Conservation (phyloP, 1,140 invertebrate genomes). For the Sesamia nonagrioides region DNA sequence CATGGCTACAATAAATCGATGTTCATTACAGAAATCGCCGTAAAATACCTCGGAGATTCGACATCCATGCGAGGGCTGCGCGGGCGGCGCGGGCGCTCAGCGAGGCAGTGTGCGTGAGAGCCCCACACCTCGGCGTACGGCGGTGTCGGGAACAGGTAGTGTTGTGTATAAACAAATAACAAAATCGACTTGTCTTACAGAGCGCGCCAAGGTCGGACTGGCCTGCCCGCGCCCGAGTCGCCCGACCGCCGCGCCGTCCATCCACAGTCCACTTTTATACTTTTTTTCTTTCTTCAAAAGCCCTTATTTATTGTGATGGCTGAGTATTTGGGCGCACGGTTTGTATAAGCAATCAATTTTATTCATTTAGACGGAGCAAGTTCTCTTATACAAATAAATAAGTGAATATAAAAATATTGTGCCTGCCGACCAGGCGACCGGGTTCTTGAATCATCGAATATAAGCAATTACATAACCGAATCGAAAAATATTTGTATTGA, state of each 20-base stretch:
- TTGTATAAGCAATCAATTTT: constrained; percentile 88
- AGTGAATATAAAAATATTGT: constrained; percentile 78
- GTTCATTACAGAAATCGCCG: constrained; percentile 84
- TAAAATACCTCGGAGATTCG: constrained; percentile 79
- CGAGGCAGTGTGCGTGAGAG: constrained; percentile 62
- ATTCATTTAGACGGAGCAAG: constrained; percentile 86
- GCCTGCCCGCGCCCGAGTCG: constrained; percentile 58
- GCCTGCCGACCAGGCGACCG: constrained; percentile 43
- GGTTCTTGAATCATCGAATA: constrained; percentile 42
- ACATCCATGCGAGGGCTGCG: constrained; percentile 63
- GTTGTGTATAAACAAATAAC: constrained; percentile 87
- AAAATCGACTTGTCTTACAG: constrained; percentile 85
- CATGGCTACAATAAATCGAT: constrained; percentile 80
- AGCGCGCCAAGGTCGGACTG: constrained; percentile 79
- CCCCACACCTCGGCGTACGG: constrained; percentile 56
- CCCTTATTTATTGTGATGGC: constrained; percentile 85
- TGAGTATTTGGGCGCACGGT: constrained; percentile 86
- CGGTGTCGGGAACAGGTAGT: constrained; percentile 79
- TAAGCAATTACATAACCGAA: constrained; percentile 32
- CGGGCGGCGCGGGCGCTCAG: constrained; percentile 41
- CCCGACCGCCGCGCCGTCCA: constrained; percentile 65
- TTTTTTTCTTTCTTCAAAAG: constrained; percentile 78
- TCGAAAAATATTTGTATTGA: constrained; percentile 32
- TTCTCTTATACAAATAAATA: constrained; percentile 84
- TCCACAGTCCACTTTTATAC: constrained; percentile 71